Base-by-base conservation (phyloP, 2,797 vertebrate genomes). In the Dendrocincla tyrannina region DNA sequence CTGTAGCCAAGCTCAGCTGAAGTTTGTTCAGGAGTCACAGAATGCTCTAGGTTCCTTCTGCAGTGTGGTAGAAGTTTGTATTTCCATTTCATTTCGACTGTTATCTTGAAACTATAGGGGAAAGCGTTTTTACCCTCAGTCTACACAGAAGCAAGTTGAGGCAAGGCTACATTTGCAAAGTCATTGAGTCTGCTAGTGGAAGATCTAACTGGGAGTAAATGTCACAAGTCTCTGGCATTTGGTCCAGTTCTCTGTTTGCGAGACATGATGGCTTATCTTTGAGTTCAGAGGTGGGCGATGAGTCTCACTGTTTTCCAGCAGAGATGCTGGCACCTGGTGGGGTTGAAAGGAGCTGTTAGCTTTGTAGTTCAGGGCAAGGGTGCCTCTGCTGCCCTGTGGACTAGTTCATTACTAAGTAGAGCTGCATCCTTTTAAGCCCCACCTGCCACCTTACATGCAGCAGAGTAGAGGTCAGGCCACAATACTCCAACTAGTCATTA, bases 401-500 rank as follows among this genome's bases (percentile, higher is more conserved):
- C 33, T 62, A 37, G 55, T 49, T 92, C 58, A 73, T 88, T 81
- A 68, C 76, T 81, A 76, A 79, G 33, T 46, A 56, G 59, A 84
- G 50, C 79, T 66, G 47, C 85, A 53, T 58, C 12, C 62, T 88
- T 83, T 83, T 81, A 91, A 75, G 27, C 35, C 55, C 27, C 86
- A 87, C 86, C 67, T 92, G 87, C 79, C 68, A 50, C 67, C 77
- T 97, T 86, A 81, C 2, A 2, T 73, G 70, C 63, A 73, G 64
- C 15, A 8, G 95, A 85, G 78, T 93, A 96, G 94, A 95, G 95
- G 95, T 96, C 95, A 97, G 92, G 68, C 95, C 91, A 83, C 92
- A 97, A 86, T 92, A 92, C 84, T 96, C 88, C 91, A 92, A 80
- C 88, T 81, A 93, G 42, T 95, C 94, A 96, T 89, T 93, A 97